phyloP scores from a whole-genome alignment of 1,140 invertebrate genomes.

The Listronotus oregonensis region DNA sequence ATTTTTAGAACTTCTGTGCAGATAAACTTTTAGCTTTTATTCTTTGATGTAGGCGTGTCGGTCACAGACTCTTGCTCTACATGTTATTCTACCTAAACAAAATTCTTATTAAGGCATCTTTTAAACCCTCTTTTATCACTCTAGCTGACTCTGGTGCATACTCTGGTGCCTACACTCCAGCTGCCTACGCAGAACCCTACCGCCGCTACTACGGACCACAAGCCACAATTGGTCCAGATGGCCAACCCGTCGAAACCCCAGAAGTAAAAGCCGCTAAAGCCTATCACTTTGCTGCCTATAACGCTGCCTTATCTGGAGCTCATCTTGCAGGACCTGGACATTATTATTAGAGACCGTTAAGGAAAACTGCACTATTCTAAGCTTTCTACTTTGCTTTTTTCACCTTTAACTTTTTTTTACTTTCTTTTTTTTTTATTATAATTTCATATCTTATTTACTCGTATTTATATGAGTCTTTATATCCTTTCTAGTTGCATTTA shows the following conservation, averaged over 20 bases:
- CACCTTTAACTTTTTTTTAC: not conserved
- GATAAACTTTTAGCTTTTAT: not conserved
- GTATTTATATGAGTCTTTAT: too few relatives aligned
- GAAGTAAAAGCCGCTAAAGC: conserved; percentile 66
- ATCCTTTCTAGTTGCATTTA: too few relatives aligned
- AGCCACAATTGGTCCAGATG: conserved; percentile 47
- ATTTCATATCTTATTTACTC: too few relatives aligned
- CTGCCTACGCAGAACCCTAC: conserved; percentile 54
- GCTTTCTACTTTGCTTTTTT: not conserved
- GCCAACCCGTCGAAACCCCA: conserved; percentile 59
- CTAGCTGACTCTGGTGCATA: not conserved
- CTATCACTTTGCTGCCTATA: conserved; percentile 60
- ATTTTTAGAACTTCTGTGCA: too few relatives aligned
- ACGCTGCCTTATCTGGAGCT: conserved; percentile 22
- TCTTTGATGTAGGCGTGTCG: too few relatives aligned
- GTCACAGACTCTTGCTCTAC: too few relatives aligned
- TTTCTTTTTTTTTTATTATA: not conserved
- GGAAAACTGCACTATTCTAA: not conserved
- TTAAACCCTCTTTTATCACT: too few relatives aligned
- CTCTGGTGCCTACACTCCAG: conserved; percentile 35
- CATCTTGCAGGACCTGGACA: conserved; percentile 15
- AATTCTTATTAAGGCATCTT: too few relatives aligned
- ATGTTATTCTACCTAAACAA: too few relatives aligned
- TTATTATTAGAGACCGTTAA: conserved; percentile 9
- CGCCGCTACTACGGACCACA: conserved; percentile 33